Evolutionary conservation across 2,888 invertebrate genomes (phyloP), one percentile per base, ranked within the genome.

Genomic region (Lithophane socia): DNA sequence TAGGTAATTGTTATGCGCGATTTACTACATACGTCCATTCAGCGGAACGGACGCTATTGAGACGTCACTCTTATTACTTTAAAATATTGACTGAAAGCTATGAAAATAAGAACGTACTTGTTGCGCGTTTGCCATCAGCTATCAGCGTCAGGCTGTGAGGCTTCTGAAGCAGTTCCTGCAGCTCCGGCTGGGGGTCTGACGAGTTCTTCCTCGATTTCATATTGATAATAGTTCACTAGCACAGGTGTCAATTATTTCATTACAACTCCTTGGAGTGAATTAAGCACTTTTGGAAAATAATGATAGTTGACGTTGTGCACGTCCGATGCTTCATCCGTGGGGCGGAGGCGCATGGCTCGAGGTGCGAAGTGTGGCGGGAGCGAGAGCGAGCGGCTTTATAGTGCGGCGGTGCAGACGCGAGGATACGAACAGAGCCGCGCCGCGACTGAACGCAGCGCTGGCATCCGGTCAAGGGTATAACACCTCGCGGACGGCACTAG

Each of bases 141-240:
- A 93, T 79, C 64, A 93, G 90, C 73, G 92, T 91, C 70, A 92
- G 88, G 86, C 91, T 91, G 87, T 88, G 89, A 42, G 95, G 94
- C 85, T 95, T 96, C 87, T 95, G 95, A 76, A 96, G 92, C 80
- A 96, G 88, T 86, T 95, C 96, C 89, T 96, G 94, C 85, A 96
- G 91, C 92, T 96, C 96, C 49, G 95, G 93, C 88, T 92, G 94
- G 66, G 91, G 88, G 75, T 88, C 91, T 54, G 85, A 63, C 44
- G 92, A 92, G 37, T 92, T 93, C 77, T 85, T 91, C 79, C 89
- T 94, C 49, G 94, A 84, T 87, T 94, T 95, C 96, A 96, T 96
- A 52, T 88, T 91, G 56, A 75, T 10, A 75, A 86, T 90, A 80
- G 90, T 81, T 90, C 92, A 93, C 93, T 90, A 77, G 85, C 91